Base-by-base conservation (phyloP, 2,797 vertebrate genomes). In the Tokudaia tokunoshimensis region DNA sequence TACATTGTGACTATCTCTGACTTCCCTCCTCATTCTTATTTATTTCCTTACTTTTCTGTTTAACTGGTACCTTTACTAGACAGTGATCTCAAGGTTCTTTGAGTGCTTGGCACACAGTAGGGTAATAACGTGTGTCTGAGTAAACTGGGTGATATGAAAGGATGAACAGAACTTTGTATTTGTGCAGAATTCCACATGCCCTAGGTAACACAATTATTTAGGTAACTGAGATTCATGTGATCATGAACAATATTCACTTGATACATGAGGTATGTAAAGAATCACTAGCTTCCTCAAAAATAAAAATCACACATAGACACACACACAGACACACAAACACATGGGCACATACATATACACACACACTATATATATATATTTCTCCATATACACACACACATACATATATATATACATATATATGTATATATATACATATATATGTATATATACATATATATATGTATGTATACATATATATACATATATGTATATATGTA, bases 1-100 rank as follows among this genome's bases (percentile, higher is more conserved):
- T 67, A 47, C 15, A 6, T 4, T 61, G 15, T 79, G 47, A 63
- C 52, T 61, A 61, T 13, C 6, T 96, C 15, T 89, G 61, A 93
- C 15, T 85, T 31, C 22, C 26, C 3, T n/a, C 0, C 55, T 31
- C 37, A 1, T 61, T 7, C 20, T 87, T 74, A 9, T 19, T 83
- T 65, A 3, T 75, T 44, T 7, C 34, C 20, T 76, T 47, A 26
- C n/a, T 70, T 96, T 96, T 94, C 19, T 83, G 31, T 92, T 88
- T 90, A 17, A 50, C 29, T 92, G 17, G 3, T 65, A 82, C 44
- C 34, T 89, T 19, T 65, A 15, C 50, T 70, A 63, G 81, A 70
- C 41, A 90, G n/a, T 74, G 20, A 37, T 79, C 22, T 87, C 65
- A 50, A 94, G 55, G 78, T 55, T 5, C 57, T 93, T 93, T 3